These are phyloP conservation scores for Pseudorectes ferrugineus DNA, from an alignment of 2,113 vertebrate genomes.

Conservation along the genomic window DNA sequence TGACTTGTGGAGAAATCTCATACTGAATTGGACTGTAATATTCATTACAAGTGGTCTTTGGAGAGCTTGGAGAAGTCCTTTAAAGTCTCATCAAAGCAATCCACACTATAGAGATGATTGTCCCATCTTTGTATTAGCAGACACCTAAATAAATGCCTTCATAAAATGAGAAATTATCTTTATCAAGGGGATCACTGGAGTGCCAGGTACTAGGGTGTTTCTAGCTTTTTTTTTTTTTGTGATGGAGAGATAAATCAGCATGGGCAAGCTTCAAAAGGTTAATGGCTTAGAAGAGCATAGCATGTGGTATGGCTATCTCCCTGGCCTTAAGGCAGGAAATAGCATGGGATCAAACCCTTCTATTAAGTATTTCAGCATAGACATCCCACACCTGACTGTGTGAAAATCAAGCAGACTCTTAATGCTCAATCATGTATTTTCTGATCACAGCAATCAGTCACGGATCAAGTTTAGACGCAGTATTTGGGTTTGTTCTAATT, in stretches of 20 bases:
- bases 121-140: neutral
- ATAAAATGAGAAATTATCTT: neutral
- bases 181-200: neutral
- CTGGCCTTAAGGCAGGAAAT: constrained; percentile 21
- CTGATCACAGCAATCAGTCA: neutral
- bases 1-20: neutral
- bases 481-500: neutral
- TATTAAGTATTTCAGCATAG: neutral
- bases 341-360: constrained; percentile 4
- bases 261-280: constrained; percentile 31
- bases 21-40: neutral
- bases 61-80: neutral
- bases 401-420: constrained; percentile 12
- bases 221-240: neutral
- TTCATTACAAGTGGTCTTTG: neutral
- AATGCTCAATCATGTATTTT: neutral
- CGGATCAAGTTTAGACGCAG: neutral
- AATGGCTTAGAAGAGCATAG: constrained; percentile 30
- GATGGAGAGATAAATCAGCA: neutral
- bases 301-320: constrained; percentile 10
- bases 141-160: neutral
- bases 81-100: neutral
- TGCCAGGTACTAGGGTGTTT: neutral
- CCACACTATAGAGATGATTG: neutral
- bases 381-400: neutral